Percentiles rank a stretch among this genome's conserved stretches.
Evolutionary conservation across 2,797 vertebrate species (phyloP).

Genomic region (Poliocrania exsul): DNA sequence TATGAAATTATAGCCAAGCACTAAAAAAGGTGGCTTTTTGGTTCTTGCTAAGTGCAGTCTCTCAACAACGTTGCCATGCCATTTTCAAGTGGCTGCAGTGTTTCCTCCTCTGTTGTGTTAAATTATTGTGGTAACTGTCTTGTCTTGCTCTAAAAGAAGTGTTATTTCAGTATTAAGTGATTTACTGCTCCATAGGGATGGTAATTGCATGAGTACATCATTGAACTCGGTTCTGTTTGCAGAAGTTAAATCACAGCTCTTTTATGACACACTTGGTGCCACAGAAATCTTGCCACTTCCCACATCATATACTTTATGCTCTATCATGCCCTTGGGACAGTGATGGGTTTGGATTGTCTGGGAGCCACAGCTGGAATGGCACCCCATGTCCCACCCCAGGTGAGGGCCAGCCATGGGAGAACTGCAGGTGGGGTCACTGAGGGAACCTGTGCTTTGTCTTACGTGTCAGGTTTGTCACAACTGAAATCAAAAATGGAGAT

Average conservation of each 20-base stretch:
- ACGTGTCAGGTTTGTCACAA: neutral
- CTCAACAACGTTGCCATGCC: neutral
- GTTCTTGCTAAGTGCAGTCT: neutral
- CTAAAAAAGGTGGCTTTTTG: neutral
- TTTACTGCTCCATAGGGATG: neutral
- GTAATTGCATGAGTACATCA: neutral
- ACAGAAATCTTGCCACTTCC: neutral
- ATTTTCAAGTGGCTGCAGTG: neutral
- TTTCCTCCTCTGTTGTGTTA: neutral
- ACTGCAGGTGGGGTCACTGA: neutral
- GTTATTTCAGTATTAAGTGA: neutral
- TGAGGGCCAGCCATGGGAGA: neutral
- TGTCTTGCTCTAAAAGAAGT: neutral
- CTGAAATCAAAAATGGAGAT: constrained; percentile 15
- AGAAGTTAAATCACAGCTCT: neutral
- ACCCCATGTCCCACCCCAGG: neutral
- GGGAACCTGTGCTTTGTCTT: neutral
- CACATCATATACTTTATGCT: neutral
- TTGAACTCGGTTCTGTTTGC: neutral
- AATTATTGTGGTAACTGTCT: neutral
- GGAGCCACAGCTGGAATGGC: neutral
- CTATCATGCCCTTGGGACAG: neutral
- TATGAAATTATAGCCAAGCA: neutral
- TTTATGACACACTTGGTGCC: neutral
- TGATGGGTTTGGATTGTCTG: neutral